Evolutionary conservation across 2,797 vertebrate genomes (phyloP).

Genomic region (Erpetoichthys calabaricus): DNA sequence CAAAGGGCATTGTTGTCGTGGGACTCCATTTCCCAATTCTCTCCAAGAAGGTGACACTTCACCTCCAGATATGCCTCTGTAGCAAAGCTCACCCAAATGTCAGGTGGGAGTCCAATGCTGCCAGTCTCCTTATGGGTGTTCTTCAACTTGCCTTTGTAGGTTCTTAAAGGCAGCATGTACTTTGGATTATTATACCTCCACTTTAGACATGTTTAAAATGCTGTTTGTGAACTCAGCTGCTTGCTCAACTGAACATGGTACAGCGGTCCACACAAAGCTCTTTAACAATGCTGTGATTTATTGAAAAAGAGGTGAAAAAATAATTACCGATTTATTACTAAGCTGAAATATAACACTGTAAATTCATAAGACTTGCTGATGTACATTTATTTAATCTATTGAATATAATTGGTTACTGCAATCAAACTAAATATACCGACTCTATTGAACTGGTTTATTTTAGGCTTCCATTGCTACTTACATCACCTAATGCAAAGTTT

Average conservation of each 20-base stretch:
- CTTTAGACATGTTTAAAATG: constrained; percentile 13
- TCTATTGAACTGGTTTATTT: constrained; percentile 7
- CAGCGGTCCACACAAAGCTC: neutral
- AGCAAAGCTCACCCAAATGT: constrained; percentile 15
- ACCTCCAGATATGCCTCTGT: constrained; percentile 16
- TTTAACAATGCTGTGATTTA: constrained; percentile 1
- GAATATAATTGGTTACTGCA: neutral
- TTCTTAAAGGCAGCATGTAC: constrained; percentile 11
- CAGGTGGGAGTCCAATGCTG: constrained; percentile 11
- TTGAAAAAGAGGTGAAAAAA: constrained; percentile 7
- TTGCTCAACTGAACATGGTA: constrained; percentile 2
- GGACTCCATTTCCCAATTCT: constrained; percentile 15
- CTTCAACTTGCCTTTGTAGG: constrained; percentile 7
- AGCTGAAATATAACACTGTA: constrained; percentile 2
- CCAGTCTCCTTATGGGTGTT: constrained; percentile 2
- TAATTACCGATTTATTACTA: constrained; percentile 2
- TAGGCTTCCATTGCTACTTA: constrained; percentile 4
- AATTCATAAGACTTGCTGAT: constrained; percentile 3
- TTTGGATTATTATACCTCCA: constrained; percentile 6
- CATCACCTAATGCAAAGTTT: neutral
- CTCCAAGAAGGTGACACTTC: constrained; percentile 13
- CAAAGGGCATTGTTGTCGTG: constrained; percentile 10
- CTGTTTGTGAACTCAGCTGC: constrained; percentile 11
- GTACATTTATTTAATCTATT: constrained; percentile 3
- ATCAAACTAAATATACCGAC: constrained; percentile 7